Percentiles rank a stretch among this genome's conserved stretches.
These are phyloP conservation scores for Setipinna tenuifilis DNA, from an alignment of 2,797 vertebrate species.

Conservation along the genomic window DNA sequence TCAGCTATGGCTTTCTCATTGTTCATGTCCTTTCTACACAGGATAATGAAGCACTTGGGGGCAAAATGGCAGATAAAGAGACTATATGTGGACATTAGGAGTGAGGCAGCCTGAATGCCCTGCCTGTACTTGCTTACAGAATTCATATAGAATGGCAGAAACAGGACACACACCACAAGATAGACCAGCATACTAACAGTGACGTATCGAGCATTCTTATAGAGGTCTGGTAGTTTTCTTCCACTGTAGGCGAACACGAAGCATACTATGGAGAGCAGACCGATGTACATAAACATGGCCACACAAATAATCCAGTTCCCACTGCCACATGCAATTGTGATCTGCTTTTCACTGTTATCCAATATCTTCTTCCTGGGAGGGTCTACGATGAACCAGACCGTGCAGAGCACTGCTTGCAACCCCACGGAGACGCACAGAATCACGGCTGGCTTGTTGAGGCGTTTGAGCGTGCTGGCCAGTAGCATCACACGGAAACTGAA, in stretches of 20 bases:
- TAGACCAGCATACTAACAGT: slow-evolving; percentile 68
- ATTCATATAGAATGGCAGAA: slow-evolving; percentile 62
- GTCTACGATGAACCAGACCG: slow-evolving; percentile 50
- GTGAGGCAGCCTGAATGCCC: slow-evolving; percentile 55
- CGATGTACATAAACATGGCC: slow-evolving; percentile 58
- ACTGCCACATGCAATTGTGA: slow-evolving; percentile 51
- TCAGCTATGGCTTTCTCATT: slow-evolving; percentile 25
- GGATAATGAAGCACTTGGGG: slow-evolving; percentile 68
- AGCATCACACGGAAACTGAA: slow-evolving; percentile 60
- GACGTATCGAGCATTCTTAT: slow-evolving; percentile 65
- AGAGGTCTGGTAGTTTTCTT: slow-evolving; percentile 65
- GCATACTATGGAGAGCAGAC: slow-evolving; percentile 57
- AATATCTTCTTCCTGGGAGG: rapidly evolving
- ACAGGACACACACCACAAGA: slow-evolving; percentile 67
- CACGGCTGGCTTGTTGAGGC: slow-evolving; percentile 56
- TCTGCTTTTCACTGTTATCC: rapidly evolving
- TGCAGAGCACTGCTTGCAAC: slow-evolving; percentile 60
- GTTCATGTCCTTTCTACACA: slow-evolving; percentile 40
- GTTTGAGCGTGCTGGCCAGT: slow-evolving; percentile 39
- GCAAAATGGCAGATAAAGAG: slow-evolving; percentile 68
- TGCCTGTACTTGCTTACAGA: slow-evolving; percentile 43
- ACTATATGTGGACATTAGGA: slow-evolving; percentile 65
- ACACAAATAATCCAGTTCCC: slow-evolving; percentile 25
- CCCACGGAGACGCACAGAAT: slow-evolving; percentile 54
- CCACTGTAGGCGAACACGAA: slow-evolving; percentile 66